Evolutionary conservation across 2,888 invertebrate genomes (phyloP).

Genomic region (Drosophila pseudotalamancana): DNA sequence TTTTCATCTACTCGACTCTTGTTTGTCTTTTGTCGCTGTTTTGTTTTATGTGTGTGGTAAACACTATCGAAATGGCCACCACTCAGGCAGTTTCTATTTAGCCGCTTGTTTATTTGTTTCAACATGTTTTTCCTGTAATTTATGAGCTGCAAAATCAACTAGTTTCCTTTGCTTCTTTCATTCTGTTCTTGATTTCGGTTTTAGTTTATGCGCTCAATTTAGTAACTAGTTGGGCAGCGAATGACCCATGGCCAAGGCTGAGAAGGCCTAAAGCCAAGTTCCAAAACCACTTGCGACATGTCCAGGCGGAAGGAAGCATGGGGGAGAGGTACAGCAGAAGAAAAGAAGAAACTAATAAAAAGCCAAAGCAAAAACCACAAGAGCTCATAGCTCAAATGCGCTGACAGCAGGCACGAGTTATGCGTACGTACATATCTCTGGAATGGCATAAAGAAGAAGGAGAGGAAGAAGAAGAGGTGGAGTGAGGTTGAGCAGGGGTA

Average conservation of each 20-base stretch:
- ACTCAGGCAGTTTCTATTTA: constrained; percentile 4
- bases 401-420: constrained; percentile 79
- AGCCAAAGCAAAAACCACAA: constrained; percentile 70
- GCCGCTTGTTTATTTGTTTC: constrained; percentile 46
- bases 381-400: constrained; percentile 77
- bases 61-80: constrained; percentile 46
- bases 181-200: constrained; percentile 41
- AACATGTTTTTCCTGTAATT: constrained; percentile 65
- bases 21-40: constrained; percentile 17
- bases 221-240: constrained; percentile 63
- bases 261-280: constrained; percentile 23
- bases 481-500: constrained; percentile 6
- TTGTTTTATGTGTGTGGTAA: constrained; percentile 60
- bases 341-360: constrained; percentile 75
- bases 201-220: constrained; percentile 77
- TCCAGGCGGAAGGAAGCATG: neutral
- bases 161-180: constrained; percentile 42
- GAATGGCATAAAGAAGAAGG: neutral
- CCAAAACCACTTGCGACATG: constrained; percentile 58
- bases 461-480: neutral
- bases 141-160: constrained; percentile 57
- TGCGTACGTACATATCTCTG: constrained; percentile 60
- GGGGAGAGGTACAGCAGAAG: neutral
- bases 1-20: neutral
- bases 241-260: constrained; percentile 42